These are phyloP conservation scores for Grammomys dolichurus DNA, from an alignment of 2,113 vertebrate genomes.

Conservation along the genomic window DNA sequence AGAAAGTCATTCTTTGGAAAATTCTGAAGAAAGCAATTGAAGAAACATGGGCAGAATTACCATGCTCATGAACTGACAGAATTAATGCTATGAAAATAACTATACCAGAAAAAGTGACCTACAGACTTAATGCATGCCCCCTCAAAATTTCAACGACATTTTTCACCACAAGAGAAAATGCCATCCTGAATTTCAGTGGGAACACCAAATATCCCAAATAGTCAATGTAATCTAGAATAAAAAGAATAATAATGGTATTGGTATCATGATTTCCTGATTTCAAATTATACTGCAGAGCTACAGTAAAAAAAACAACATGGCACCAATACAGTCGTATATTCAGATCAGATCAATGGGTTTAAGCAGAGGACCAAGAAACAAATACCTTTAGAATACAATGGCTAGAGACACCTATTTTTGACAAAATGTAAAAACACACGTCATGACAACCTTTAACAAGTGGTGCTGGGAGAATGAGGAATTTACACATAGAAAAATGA, in stretches of 20 bases:
- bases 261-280: background rate
- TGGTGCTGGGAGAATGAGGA: background rate
- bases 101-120: background rate
- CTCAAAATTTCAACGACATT: background rate
- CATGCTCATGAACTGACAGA: background rate
- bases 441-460: background rate
- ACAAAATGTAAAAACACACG: background rate
- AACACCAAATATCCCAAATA: background rate
- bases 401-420: background rate
- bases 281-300: background rate
- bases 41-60: background rate
- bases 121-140: background rate
- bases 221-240: no score
- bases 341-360: background rate
- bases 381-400: background rate
- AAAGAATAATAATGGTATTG: background rate
- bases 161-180: background rate
- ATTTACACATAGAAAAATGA: background rate
- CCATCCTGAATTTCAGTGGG: background rate
- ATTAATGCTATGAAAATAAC: background rate
- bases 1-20: background rate
- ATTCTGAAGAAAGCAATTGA: background rate
- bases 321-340: background rate
- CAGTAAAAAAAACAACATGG: background rate
- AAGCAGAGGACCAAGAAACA: background rate